A percentile compares a stretch with the other conserved stretches of the same genome.
Conservation (phyloP, 2,888 invertebrate species). For the Ligdia adustata region DNA sequence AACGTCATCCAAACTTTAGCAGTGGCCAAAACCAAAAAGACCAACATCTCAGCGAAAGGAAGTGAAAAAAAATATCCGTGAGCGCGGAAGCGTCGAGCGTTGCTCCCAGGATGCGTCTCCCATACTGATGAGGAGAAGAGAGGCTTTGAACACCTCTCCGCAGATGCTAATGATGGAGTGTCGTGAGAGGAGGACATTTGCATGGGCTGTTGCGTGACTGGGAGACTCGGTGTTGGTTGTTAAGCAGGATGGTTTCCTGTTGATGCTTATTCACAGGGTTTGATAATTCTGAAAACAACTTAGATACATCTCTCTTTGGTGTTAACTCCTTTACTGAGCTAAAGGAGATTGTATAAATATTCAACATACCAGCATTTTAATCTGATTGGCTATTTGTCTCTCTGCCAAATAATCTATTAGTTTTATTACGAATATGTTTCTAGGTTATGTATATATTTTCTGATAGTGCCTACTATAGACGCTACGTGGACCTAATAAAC, state of each 20-base stretch:
- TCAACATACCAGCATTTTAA: too few relatives aligned
- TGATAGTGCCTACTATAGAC: too few relatives aligned
- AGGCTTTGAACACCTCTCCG: slow-evolving; percentile 31
- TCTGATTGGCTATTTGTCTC: too few relatives aligned
- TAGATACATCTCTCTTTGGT: too few relatives aligned
- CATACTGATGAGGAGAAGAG: slow-evolving; percentile 62
- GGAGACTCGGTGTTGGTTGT: slow-evolving; percentile 26
- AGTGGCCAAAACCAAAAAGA: slow-evolving; percentile 32
- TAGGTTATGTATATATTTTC: too few relatives aligned
- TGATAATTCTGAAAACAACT: too few relatives aligned
- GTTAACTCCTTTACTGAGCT: too few relatives aligned
- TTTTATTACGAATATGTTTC: too few relatives aligned
- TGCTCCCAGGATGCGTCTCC: slow-evolving; percentile 57
- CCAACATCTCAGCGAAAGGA: slow-evolving; percentile 52
- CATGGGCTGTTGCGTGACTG: slow-evolving; percentile 44
- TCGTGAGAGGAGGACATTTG: slow-evolving; percentile 49
- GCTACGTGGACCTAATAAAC: too few relatives aligned
- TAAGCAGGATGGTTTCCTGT: slow-evolving; percentile 16
- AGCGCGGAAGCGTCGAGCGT: slow-evolving; percentile 70
- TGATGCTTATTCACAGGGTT: too few relatives aligned
- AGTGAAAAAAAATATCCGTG: slow-evolving; percentile 59
- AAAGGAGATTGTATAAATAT: too few relatives aligned
- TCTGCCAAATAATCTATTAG: too few relatives aligned
- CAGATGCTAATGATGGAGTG: slow-evolving; percentile 54
- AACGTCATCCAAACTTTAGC: slow-evolving; percentile 20